phyloP scores from a whole-genome alignment of 1,140 invertebrate genomes.

The Trachymyrmex cornetzi region DNA sequence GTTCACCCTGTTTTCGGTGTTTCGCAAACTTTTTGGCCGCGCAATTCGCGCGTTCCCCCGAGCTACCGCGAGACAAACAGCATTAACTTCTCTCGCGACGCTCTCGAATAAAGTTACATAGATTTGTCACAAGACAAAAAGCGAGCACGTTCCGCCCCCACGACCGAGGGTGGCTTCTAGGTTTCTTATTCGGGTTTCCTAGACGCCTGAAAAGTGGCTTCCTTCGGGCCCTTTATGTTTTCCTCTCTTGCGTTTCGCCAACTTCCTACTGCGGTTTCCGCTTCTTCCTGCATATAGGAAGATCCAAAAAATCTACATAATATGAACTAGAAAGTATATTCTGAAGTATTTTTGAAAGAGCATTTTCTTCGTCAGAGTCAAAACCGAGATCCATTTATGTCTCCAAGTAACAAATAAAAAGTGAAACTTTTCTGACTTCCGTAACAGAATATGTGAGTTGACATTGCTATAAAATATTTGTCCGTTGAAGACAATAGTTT shows the following conservation, averaged over 20 bases:
- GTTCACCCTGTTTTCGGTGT: conserved; percentile 40
- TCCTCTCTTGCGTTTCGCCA: conserved; percentile 58
- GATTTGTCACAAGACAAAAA: conserved; percentile 66
- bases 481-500: not conserved
- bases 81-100: conserved; percentile 60
- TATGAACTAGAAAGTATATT: conserved; percentile 33
- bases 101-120: conserved; percentile 68
- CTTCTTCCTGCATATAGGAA: conserved; percentile 28
- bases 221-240: conserved; percentile 68
- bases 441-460: not conserved
- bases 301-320: conserved; percentile 50
- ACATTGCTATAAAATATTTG: conserved; percentile 25
- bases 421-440: conserved; percentile 16
- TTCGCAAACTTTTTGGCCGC: conserved; percentile 37
- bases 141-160: conserved; percentile 45
- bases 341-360: conserved; percentile 38
- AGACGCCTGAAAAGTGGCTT: conserved; percentile 67
- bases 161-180: conserved; percentile 25
- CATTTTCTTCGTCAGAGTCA: conserved; percentile 18
- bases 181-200: conserved; percentile 61
- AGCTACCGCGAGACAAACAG: conserved; percentile 65
- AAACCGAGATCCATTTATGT: conserved; percentile 31
- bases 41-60: conserved; percentile 36
- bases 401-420: conserved; percentile 7
- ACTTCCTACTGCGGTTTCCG: conserved; percentile 39